phyloP scores from a whole-genome alignment of 2,888 invertebrate genomes.

The Drosophila buzzatii region DNA sequence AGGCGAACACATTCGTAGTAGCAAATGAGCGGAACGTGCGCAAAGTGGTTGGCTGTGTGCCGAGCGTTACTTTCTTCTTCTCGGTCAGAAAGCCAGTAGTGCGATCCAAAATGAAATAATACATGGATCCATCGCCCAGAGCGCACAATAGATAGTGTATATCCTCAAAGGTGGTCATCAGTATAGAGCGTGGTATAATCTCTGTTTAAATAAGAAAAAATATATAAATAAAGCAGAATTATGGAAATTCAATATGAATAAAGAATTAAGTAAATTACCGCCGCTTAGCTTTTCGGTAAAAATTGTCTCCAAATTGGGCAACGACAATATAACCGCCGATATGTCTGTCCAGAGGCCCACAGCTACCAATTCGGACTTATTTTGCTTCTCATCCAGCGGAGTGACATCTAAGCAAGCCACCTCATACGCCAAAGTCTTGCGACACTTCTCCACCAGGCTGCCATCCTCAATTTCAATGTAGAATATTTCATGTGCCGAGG shows the following conservation, averaged over 20 bases:
- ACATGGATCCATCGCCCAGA: conserved; percentile 98
- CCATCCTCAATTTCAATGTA: conserved; percentile 91
- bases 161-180: conserved; percentile 97
- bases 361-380: conserved; percentile 91
- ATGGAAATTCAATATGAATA: background rate
- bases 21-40: conserved; percentile 95
- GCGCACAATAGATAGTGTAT: conserved; percentile 96
- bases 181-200: conserved; percentile 97
- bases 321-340: conserved; percentile 93
- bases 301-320: conserved; percentile 92
- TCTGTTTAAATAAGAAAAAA: conserved; percentile 86
- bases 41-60: conserved; percentile 98
- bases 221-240: background rate
- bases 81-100: conserved; percentile 91
- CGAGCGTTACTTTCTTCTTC: conserved; percentile 97
- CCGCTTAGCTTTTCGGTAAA: conserved; percentile 96
- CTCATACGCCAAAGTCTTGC: conserved; percentile 94
- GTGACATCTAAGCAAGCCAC: conserved; percentile 98
- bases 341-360: conserved; percentile 99
- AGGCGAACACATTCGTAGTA: conserved; percentile 98
- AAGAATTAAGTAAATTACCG: conserved; percentile 85
- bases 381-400: conserved; percentile 89
- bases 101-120: conserved; percentile 95
- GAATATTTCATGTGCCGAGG: conserved; percentile 94
- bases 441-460: conserved; percentile 88